Conservation (phyloP, 2,797 vertebrate genomes). For the Halcyon chelicuti region DNA sequence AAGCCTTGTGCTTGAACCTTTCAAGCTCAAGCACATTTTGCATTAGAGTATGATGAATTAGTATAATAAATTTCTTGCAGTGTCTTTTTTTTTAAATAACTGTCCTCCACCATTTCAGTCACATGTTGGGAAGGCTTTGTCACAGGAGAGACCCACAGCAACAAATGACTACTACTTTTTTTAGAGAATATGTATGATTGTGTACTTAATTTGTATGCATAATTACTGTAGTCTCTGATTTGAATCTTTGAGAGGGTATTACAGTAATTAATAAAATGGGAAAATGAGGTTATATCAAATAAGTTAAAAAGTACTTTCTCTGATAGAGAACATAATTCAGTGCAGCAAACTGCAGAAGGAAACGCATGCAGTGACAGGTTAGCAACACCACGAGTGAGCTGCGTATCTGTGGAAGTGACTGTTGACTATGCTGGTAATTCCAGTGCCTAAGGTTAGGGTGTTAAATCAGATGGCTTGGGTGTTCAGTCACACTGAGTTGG, state of each 20-base stretch:
- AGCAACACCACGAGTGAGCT: background rate
- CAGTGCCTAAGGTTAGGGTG: background rate
- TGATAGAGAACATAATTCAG: background rate
- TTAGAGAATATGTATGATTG: background rate
- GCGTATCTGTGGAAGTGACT: background rate
- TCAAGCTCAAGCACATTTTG: background rate
- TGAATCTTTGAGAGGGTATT: background rate
- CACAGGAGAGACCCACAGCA: background rate
- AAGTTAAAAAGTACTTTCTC: background rate
- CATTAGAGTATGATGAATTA: background rate
- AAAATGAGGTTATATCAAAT: background rate
- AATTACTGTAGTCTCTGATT: background rate
- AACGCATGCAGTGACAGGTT: background rate
- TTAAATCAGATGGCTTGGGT: background rate
- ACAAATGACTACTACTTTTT: background rate
- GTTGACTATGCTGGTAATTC: background rate
- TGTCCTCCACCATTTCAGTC: background rate
- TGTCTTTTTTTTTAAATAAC: background rate
- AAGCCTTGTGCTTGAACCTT: background rate
- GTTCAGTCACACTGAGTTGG: background rate
- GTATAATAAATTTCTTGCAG: background rate
- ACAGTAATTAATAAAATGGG: background rate
- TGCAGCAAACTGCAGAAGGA: background rate
- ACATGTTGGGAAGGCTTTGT: background rate
- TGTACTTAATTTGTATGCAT: background rate